Percentiles rank a stretch among this genome's conserved stretches.
phyloP scores from a whole-genome alignment of 2,888 invertebrate genomes.

The Drosophila koepferae region DNA sequence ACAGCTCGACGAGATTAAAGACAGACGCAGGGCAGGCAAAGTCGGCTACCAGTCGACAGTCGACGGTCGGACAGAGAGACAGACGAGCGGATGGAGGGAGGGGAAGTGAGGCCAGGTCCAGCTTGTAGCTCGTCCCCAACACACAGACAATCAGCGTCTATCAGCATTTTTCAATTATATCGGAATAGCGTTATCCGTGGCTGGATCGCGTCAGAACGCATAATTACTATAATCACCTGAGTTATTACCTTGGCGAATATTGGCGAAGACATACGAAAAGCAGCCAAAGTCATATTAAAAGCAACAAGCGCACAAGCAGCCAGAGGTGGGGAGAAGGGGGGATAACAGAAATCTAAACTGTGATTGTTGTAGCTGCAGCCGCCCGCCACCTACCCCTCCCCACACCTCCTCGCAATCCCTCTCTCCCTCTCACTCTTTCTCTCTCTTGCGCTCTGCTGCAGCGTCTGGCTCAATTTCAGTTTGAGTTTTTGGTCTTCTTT shows the following conservation, averaged over 20 bases:
- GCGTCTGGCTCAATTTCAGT: slow-evolving; percentile 69
- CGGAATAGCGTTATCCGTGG: slow-evolving; percentile 85
- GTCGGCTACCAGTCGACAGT: slow-evolving; percentile 12
- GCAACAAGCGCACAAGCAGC: slow-evolving; percentile 37
- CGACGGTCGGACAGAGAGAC: background rate
- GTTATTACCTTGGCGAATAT: slow-evolving; percentile 85
- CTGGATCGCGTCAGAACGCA: slow-evolving; percentile 85
- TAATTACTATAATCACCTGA: slow-evolving; percentile 86
- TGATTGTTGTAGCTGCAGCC: slow-evolving; percentile 59
- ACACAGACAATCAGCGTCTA: slow-evolving; percentile 85
- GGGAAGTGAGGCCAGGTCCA: background rate
- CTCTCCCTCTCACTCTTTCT: too few relatives aligned
- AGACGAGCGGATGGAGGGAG: slow-evolving; percentile 17
- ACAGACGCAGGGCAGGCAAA: slow-evolving; percentile 7
- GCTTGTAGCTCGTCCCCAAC: slow-evolving; percentile 1
- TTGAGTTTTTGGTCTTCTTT: slow-evolving; percentile 72
- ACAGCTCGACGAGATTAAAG: slow-evolving; percentile 6
- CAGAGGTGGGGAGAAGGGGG: background rate
- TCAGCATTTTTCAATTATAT: slow-evolving; percentile 86
- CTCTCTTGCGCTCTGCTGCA: background rate
- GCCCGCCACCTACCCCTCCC: background rate
- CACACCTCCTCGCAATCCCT: background rate
- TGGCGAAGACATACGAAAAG: slow-evolving; percentile 76
- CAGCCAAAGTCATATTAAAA: slow-evolving; percentile 58
- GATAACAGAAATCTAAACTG: slow-evolving; percentile 74